Evolutionary conservation across 2,113 vertebrate species (phyloP), one percentile per base, ranked within the genome.

Genomic region (Lathamus discolor): DNA sequence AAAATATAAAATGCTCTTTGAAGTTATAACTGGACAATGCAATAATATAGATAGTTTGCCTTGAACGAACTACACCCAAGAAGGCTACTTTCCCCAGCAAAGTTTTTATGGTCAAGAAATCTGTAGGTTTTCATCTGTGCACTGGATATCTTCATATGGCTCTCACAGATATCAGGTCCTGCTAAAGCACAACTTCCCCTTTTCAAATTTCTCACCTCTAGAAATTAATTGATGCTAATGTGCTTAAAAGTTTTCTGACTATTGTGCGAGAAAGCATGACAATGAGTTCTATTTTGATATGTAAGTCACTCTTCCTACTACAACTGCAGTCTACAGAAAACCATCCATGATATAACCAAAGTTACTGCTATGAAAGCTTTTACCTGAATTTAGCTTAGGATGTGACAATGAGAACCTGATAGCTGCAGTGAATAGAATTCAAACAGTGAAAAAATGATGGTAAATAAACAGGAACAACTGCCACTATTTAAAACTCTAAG

Each of bases 391-490:
- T 79, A 92, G 19, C n/a, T 93, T 79, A 89, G 54, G n/a, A 82
- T 82, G 10, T 28, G 41, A 91, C 33, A 93, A 84, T 74, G 89
- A 66, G 41, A 86, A 92, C 41, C 66, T 87, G 68, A 93, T 80
- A 91, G 67, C 63, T 76, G 48, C 25, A 91, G 28, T 83, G 64
- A 95, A 63, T 44, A 95, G 82, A 93, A 93, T 43, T 61, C 51
- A 83, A 76, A 72, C 70, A 80, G n/a, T 0, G 22, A 95, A 63
- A 97, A 86, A 97, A 90, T 17, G 1, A 41, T 80, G 48, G 59
- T 70, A 97, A 95, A 83, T 83, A 96, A 93, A 96, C 39, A 23
- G 22, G 18, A 94, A 72, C 88, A 96, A 81, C 86, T 96, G 90
- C 59, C n/a, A 73, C 82, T 88, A 85, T 91, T 86, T 76, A 96